Percentiles rank a stretch among this genome's conserved stretches.
Conservation (phyloP, 2,797 vertebrate genomes). For the Sibirionetta formosa region DNA sequence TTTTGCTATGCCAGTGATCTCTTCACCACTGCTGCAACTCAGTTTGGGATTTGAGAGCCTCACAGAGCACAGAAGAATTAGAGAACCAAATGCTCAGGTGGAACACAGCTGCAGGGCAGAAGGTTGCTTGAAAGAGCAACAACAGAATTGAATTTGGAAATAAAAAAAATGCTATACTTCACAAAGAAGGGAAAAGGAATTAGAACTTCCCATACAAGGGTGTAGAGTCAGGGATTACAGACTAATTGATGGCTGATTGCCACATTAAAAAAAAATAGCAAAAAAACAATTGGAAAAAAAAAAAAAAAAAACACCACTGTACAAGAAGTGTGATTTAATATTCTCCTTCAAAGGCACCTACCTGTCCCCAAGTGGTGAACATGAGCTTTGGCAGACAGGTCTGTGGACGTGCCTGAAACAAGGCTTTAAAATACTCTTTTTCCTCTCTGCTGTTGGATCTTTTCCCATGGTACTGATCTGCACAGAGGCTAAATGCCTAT, state of each 20-base stretch:
- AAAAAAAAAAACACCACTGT: background rate
- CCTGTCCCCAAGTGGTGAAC: background rate
- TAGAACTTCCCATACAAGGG: background rate
- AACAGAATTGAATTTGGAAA: background rate
- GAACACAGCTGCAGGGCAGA: background rate
- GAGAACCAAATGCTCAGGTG: fast-evolving
- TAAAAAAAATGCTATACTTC: background rate
- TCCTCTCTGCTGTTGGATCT: background rate
- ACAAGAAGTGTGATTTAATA: background rate
- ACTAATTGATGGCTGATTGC: fast-evolving
- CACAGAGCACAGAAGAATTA: background rate
- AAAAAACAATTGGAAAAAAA: background rate
- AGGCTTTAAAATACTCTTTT: background rate
- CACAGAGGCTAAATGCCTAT: background rate
- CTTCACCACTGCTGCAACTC: background rate
- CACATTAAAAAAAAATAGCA: background rate
- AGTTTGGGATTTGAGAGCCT: background rate
- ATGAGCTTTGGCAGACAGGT: background rate
- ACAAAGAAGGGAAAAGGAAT: background rate
- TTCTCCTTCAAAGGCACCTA: background rate
- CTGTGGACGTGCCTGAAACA: background rate
- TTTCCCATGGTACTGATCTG: background rate
- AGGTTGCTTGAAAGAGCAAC: background rate
- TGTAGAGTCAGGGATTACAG: background rate
- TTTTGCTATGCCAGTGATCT: background rate